Conservation (phyloP, 2,888 invertebrate species). For the Pomacea canaliculata region DNA sequence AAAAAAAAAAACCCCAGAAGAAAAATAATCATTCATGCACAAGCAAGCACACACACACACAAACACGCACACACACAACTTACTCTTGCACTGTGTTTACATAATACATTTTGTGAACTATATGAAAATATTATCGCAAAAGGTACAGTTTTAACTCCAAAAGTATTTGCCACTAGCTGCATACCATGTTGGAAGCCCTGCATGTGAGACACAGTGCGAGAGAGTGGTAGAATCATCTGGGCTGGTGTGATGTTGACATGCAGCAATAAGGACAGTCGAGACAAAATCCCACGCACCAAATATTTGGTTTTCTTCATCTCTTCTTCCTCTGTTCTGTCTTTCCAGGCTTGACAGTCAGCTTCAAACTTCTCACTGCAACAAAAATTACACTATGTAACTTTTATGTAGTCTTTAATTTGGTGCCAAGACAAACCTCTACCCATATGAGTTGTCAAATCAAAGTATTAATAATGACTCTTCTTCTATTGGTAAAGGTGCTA, state of each 20-base stretch:
- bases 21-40: neutral
- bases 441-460: too few species aligned
- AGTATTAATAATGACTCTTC: too few species aligned
- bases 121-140: too few species aligned
- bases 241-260: conserved; percentile 61
- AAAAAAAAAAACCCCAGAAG: too few species aligned
- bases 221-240: conserved; percentile 41
- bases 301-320: conserved; percentile 52
- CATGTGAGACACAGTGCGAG: conserved; percentile 52
- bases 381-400: neutral
- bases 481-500: too few species aligned
- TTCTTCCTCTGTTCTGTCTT: conserved; percentile 18
- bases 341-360: conserved; percentile 36
- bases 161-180: neutral
- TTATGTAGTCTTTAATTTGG: too few species aligned
- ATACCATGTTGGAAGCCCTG: conserved; percentile 31
- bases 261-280: conserved; percentile 60
- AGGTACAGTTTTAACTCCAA: too few species aligned
- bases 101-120: too few species aligned
- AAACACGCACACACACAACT: too few species aligned
- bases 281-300: conserved; percentile 57
- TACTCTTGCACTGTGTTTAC: too few species aligned
- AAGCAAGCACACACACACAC: too few species aligned
- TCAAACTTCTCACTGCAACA: conserved; percentile 59
- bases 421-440: too few species aligned